Conservation (phyloP, 2,113 vertebrate species). For the Psilopsiagon aymara region DNA sequence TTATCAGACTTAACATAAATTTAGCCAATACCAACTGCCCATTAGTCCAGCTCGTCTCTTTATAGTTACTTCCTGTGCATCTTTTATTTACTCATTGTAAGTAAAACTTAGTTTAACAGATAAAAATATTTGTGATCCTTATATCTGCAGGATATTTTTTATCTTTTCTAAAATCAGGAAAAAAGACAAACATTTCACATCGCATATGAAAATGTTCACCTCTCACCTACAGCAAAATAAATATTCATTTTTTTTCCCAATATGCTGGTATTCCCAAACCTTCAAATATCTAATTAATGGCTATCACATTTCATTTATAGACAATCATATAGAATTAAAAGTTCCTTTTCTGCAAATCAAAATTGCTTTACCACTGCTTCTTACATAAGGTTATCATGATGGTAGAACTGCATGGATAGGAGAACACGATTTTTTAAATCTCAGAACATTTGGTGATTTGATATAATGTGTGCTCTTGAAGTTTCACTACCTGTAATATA, state of each 20-base stretch:
- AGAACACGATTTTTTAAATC: not conserved
- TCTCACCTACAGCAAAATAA: not conserved
- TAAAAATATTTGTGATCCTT: not conserved
- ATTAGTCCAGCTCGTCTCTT: not conserved
- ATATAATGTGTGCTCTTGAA: not conserved
- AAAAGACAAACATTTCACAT: not conserved
- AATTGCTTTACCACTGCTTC: not conserved
- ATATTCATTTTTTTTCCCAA: not conserved
- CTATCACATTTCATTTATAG: not conserved
- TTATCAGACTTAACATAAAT: not conserved
- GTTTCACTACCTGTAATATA: not conserved
- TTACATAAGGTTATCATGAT: not conserved
- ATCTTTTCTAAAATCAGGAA: not conserved
- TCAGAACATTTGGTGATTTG: not conserved
- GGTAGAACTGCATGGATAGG: not conserved
- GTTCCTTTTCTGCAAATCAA: not conserved
- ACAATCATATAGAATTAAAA: not conserved
- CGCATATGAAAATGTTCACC: not conserved
- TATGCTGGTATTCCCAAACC: not conserved
- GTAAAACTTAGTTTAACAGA: not conserved
- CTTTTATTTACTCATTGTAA: not conserved
- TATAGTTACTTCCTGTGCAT: not conserved
- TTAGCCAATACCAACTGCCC: not conserved
- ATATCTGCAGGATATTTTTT: not conserved
- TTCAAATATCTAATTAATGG: not conserved